Evolutionary conservation across 2,113 vertebrate genomes (phyloP).

Genomic region (Fukomys damarensis): DNA sequence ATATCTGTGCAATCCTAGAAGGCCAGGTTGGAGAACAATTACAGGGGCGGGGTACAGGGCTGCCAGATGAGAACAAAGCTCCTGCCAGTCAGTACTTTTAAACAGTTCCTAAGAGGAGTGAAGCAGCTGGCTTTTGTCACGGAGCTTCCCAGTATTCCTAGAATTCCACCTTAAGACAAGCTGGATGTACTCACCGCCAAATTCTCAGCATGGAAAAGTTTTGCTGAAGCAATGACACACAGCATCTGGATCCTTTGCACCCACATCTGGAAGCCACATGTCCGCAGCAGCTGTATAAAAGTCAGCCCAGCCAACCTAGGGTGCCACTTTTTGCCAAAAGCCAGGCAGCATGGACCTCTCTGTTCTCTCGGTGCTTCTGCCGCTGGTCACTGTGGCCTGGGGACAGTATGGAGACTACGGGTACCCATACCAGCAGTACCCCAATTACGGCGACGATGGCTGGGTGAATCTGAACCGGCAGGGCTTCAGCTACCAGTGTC

Average conservation of each 20-base stretch:
- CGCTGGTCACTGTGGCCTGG: conserved; percentile 85
- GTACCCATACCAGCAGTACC: conserved; percentile 83
- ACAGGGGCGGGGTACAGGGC: neutral
- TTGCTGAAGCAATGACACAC: conserved; percentile 89
- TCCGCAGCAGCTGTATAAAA: conserved; percentile 87
- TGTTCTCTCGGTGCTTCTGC: conserved; percentile 85
- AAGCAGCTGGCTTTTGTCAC: neutral
- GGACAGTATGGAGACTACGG: conserved; percentile 86
- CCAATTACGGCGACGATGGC: conserved; percentile 90
- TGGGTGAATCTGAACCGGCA: conserved; percentile 95
- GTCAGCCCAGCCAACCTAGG: conserved; percentile 80
- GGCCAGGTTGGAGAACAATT: neutral
- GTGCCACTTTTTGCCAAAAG: conserved; percentile 79
- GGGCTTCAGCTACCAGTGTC: conserved; percentile 98
- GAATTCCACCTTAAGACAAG: conserved; percentile 89
- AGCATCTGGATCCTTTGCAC: conserved; percentile 86
- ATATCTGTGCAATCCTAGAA: neutral
- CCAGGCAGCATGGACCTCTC: conserved; percentile 88
- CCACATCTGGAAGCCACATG: conserved; percentile 97
- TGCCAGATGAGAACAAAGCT: rapidly evolving
- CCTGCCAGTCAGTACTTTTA: neutral
- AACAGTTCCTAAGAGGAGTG: neutral
- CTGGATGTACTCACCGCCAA: conserved; percentile 64
- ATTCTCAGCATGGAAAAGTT: conserved; percentile 79
- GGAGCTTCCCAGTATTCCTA: neutral